A percentile compares a stretch with the other conserved stretches of the same genome.
Conservation (phyloP, 2,888 invertebrate species). For the Cataglyphis rosenhaueri region DNA sequence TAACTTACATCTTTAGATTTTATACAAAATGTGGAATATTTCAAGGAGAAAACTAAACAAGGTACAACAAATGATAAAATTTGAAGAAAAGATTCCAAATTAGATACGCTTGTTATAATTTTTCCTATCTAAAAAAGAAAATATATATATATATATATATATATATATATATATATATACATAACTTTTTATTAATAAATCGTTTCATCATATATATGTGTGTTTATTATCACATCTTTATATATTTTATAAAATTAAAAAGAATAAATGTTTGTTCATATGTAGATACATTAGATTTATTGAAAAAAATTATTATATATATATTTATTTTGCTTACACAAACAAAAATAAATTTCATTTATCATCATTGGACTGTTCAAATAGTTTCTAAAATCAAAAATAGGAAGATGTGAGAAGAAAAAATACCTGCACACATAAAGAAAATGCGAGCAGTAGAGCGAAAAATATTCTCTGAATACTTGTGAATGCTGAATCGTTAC, state of each 20-base stretch:
- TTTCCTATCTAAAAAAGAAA: slow-evolving; percentile 14
- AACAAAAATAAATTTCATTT: neutral
- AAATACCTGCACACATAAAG: slow-evolving; percentile 35
- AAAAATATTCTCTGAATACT: slow-evolving; percentile 13
- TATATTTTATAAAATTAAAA: slow-evolving; percentile 1
- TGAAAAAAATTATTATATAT: neutral
- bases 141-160: too few relatives aligned
- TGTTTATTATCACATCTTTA: slow-evolving; percentile 4
- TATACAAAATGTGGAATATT: slow-evolving; percentile 31
- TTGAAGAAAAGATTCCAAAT: slow-evolving; percentile 3
- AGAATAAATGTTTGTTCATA: neutral
- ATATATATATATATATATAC: neutral
- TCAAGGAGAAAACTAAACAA: neutral
- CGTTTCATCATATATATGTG: neutral
- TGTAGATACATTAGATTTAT: neutral
- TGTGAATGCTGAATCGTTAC: neutral
- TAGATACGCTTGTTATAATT: neutral
- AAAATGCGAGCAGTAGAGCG: neutral
- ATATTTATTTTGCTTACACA: neutral
- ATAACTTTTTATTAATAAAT: neutral
- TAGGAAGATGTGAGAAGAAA: neutral
- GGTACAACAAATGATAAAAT: slow-evolving; percentile 15
- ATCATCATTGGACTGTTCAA: neutral
- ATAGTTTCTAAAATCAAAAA: slow-evolving; percentile 2
- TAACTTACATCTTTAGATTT: slow-evolving; percentile 22